A percentile compares a stretch with the other conserved stretches of the same genome.
phyloP scores from a whole-genome alignment of 2,888 invertebrate genomes.

The Eumacrocentrus americanus region DNA sequence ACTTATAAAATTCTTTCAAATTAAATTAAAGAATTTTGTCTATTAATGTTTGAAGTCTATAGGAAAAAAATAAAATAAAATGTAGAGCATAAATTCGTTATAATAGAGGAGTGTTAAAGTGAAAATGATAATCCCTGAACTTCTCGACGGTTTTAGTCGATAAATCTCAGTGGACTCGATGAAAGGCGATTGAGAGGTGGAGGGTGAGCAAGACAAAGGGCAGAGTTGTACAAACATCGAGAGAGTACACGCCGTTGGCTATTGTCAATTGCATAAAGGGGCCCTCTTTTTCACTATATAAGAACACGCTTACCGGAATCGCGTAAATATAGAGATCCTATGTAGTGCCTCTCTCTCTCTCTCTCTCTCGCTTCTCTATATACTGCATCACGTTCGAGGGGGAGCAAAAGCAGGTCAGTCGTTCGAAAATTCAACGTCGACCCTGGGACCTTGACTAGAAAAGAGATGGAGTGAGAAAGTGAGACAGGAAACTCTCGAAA shows the following conservation, averaged over 20 bases:
- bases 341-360: too few species aligned
- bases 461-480: not conserved
- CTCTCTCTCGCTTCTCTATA: conserved; percentile 6
- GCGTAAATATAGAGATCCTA: conserved; percentile 44
- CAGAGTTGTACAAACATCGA: conserved; percentile 34
- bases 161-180: too few species aligned
- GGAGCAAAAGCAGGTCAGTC: conserved; percentile 48
- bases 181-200: conserved; percentile 5
- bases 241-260: conserved; percentile 30
- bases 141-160: not conserved
- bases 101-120: too few species aligned
- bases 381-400: conserved; percentile 6
- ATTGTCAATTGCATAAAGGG: conserved; percentile 28
- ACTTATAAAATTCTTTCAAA: not conserved
- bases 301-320: conserved; percentile 37
- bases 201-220: conserved; percentile 20
- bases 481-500: not conserved
- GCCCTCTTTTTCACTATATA: conserved; percentile 8
- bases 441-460: conserved; percentile 26
- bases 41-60: too few species aligned
- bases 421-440: conserved; percentile 43
- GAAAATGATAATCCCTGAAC: too few species aligned
- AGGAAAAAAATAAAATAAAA: not conserved
- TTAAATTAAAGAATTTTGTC: too few species aligned
- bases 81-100: too few species aligned